These are phyloP conservation scores for Paramuricea clavata DNA, from an alignment of 92 coral and sea anemone genomes.

Conservation along the genomic window DNA sequence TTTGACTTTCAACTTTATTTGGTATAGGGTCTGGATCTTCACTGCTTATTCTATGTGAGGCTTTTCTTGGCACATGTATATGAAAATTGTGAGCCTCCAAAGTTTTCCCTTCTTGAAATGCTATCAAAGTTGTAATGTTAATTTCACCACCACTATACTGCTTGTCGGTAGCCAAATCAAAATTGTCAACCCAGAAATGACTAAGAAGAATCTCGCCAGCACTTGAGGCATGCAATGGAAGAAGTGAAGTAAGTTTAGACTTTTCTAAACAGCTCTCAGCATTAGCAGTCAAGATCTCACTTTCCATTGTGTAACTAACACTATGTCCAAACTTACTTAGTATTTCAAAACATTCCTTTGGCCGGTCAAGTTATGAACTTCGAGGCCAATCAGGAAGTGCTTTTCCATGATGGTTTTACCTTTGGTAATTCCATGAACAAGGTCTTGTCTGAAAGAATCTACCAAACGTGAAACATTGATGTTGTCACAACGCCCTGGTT, in stretches of 20 bases:
- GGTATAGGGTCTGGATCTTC: not conserved
- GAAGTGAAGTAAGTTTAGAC: not conserved
- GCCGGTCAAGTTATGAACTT: not conserved
- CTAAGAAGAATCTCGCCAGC: not conserved
- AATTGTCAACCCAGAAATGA: constrained; percentile 13
- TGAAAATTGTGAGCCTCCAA: not conserved
- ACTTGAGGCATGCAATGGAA: not conserved
- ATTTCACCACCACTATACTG: constrained; percentile 2
- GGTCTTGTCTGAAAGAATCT: constrained; percentile 4
- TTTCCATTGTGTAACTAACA: not conserved
- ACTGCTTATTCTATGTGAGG: constrained; percentile 1
- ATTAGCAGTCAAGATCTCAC: not conserved
- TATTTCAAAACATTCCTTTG: constrained; percentile 19
- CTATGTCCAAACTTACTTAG: not conserved
- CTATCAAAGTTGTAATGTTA: not conserved
- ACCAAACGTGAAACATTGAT: constrained; percentile 5
- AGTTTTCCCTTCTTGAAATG: not conserved
- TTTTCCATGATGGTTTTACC: not conserved
- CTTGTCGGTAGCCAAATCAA: not conserved
- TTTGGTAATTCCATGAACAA: not conserved
- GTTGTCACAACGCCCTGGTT: not conserved
- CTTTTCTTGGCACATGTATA: constrained; percentile 8
- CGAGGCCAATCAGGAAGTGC: constrained; percentile 3
- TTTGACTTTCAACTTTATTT: not conserved
- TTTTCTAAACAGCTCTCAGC: not conserved